A percentile compares a stretch with the other conserved stretches of the same genome.
These are phyloP conservation scores for Carassius auratus DNA, from an alignment of 2,113 vertebrate species.

Conservation along the genomic window DNA sequence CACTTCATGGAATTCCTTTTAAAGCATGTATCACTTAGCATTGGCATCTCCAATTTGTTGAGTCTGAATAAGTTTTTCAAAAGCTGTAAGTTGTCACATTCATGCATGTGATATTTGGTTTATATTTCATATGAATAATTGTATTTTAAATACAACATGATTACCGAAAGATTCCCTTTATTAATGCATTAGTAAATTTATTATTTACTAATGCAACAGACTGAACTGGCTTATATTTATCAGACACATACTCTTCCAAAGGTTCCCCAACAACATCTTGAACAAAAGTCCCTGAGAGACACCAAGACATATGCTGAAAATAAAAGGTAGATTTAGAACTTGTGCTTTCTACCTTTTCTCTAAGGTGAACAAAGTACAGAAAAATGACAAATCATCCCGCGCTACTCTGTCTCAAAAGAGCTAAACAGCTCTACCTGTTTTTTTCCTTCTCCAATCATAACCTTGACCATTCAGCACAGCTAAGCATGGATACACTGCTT, in stretches of 20 bases:
- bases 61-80: neutral
- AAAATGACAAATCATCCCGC: neutral
- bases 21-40: neutral
- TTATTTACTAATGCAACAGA: neutral
- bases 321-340: neutral
- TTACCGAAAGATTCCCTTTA: neutral
- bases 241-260: neutral
- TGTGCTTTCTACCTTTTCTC: conserved; percentile 4
- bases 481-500: conserved; percentile 23
- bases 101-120: neutral
- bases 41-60: neutral
- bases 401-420: conserved; percentile 13
- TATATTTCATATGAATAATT: neutral
- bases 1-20: neutral
- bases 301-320: conserved; percentile 10
- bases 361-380: conserved; percentile 6
- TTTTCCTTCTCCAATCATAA: conserved; percentile 42
- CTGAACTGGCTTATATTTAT: neutral
- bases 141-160: neutral
- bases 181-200: neutral
- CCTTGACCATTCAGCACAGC: conserved; percentile 47
- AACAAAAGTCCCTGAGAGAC: neutral
- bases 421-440: neutral
- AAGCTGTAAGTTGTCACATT: neutral
- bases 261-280: conserved; percentile 2